Percentiles rank a stretch among this genome's conserved stretches.
These are phyloP conservation scores for Falco cherrug DNA, from an alignment of 2,797 vertebrate species.

Conservation along the genomic window DNA sequence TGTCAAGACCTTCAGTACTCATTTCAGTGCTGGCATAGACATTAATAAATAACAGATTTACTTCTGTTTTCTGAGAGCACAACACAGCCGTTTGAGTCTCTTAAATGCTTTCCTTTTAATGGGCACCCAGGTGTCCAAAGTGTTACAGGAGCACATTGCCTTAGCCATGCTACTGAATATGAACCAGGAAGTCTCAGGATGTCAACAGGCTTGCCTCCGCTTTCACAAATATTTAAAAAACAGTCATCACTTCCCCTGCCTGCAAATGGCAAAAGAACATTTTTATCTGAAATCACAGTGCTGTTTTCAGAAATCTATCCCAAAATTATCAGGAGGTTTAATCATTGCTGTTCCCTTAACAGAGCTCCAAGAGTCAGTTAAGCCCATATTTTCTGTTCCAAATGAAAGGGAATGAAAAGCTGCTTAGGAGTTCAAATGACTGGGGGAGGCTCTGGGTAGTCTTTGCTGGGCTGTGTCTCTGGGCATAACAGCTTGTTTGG, in stretches of 20 bases:
- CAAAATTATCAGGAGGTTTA: background rate
- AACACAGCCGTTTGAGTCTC: background rate
- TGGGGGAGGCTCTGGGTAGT: background rate
- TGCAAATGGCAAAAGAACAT: background rate
- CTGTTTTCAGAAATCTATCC: background rate
- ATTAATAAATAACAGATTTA: slow-evolving; percentile 38
- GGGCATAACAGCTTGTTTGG: background rate
- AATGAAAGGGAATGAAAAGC: slow-evolving; percentile 28
- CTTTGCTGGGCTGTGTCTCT: background rate
- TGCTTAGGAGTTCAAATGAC: background rate
- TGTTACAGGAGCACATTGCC: background rate
- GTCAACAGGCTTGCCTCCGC: background rate
- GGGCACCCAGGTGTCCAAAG: background rate
- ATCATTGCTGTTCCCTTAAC: background rate
- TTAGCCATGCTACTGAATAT: background rate
- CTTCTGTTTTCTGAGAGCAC: background rate
- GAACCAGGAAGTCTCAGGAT: slow-evolving; percentile 37
- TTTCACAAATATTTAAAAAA: slow-evolving; percentile 51
- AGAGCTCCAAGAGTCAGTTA: background rate
- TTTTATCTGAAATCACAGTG: background rate
- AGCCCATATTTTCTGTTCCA: slow-evolving; percentile 1
- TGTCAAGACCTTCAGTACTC: background rate
- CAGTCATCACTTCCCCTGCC: background rate
- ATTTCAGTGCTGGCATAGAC: background rate
- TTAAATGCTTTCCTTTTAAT: background rate